These are phyloP conservation scores for Branchinecta lindahli DNA, from an alignment of 1,140 invertebrate species.

Conservation along the genomic window DNA sequence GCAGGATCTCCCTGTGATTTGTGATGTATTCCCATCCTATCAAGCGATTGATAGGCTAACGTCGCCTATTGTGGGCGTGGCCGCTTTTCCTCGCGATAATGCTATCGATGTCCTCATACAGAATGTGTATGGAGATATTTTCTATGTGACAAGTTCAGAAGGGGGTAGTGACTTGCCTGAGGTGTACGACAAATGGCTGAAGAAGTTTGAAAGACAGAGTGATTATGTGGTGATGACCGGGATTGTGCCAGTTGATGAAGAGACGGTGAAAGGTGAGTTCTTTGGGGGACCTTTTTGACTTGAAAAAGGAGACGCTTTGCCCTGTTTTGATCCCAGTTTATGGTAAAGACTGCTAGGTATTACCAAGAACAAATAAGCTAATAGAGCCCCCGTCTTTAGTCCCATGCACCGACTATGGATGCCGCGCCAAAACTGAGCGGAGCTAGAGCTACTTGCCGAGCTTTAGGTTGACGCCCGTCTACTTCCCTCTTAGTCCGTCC, in stretches of 20 bases:
- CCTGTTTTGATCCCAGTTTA: no score
- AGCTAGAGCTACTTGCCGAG: no score
- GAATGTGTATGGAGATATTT: not conserved
- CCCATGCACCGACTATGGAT: no score
- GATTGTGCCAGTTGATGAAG: not conserved
- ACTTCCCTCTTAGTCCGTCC: no score
- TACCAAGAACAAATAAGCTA: no score
- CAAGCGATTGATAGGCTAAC: not conserved
- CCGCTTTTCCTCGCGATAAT: not conserved
- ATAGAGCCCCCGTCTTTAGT: no score
- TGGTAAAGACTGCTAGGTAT: no score
- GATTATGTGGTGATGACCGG: not conserved
- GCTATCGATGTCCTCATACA: not conserved
- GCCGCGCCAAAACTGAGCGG: no score
- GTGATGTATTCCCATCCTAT: not conserved
- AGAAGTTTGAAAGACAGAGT: slow-evolving; percentile 1
- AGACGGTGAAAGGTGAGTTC: not conserved
- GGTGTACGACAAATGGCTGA: not conserved
- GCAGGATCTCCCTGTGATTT: not conserved
- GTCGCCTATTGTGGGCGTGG: not conserved
- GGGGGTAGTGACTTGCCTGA: not conserved
- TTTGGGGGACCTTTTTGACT: no score
- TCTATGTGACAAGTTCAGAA: not conserved
- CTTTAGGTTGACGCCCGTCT: no score
- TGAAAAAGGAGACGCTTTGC: no score